A percentile compares a stretch with the other conserved stretches of the same genome.
phyloP scores from a whole-genome alignment of 2,797 vertebrate genomes.

The Leptatherina wallacei region DNA sequence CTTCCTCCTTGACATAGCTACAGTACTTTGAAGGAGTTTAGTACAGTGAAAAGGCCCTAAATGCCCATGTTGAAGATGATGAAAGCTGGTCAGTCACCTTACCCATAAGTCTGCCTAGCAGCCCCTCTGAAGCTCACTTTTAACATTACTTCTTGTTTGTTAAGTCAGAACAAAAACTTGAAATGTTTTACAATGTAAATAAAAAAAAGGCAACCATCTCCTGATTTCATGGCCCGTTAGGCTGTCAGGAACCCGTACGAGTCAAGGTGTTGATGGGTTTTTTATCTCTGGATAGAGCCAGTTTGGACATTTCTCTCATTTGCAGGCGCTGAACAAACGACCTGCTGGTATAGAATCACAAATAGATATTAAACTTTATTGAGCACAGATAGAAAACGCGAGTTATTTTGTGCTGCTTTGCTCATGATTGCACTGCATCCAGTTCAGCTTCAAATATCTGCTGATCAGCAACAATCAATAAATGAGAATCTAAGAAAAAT shows the following conservation, averaged over 20 bases:
- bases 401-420: not conserved
- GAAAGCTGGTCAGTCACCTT: not conserved
- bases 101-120: not conserved
- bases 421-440: not conserved
- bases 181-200: not conserved
- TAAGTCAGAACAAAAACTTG: not conserved
- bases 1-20: not conserved
- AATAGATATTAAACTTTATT: too few species aligned
- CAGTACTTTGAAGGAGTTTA: not conserved
- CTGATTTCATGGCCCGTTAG: not conserved
- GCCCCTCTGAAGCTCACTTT: not conserved
- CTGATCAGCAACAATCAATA: not conserved
- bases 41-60: not conserved
- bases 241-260: not conserved
- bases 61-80: not conserved
- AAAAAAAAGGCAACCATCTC: not conserved
- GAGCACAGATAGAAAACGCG: too few species aligned
- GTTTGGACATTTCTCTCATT: not conserved
- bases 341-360: too few species aligned
- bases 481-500: not conserved
- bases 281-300: not conserved
- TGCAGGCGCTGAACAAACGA: not conserved
- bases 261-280: not conserved
- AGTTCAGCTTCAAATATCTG: not conserved
- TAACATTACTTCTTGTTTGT: not conserved